Conservation (phyloP, 2,113 vertebrate genomes). For the Eolophus roseicapilla region DNA sequence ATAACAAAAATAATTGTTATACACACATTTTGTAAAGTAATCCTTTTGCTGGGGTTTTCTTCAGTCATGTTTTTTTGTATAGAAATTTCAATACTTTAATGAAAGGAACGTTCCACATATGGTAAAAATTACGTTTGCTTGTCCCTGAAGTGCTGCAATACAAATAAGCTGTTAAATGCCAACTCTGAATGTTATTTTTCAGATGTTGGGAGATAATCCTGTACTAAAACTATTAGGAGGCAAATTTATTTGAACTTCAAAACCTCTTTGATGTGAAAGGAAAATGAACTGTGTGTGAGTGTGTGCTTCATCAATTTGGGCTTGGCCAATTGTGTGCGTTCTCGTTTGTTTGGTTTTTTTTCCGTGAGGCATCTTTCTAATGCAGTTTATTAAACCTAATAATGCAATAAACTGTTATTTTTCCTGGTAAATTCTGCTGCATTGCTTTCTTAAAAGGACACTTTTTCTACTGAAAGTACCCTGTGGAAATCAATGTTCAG, state of each 20-base stretch:
- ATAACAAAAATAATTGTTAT: background rate
- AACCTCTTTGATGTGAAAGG: constrained; percentile 65
- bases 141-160: constrained; percentile 47
- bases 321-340: constrained; percentile 11
- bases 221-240: constrained; percentile 61
- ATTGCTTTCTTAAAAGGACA: constrained; percentile 45
- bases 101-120: background rate
- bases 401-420: constrained; percentile 41
- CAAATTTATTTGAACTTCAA: constrained; percentile 61
- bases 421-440: constrained; percentile 13
- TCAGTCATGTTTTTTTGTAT: background rate
- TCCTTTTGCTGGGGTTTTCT: background rate
- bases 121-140: constrained; percentile 57
- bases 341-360: background rate
- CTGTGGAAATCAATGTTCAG: constrained; percentile 53
- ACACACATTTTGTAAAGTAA: background rate
- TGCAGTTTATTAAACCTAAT: constrained; percentile 67
- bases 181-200: constrained; percentile 54
- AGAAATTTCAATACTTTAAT: constrained; percentile 11
- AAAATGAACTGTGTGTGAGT: constrained; percentile 52
- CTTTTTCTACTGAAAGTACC: constrained; percentile 20
- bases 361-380: background rate
- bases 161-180: constrained; percentile 62
- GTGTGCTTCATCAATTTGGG: constrained; percentile 42
- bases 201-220: constrained; percentile 57